Conservation (phyloP, 2,113 vertebrate genomes). For the Poeciliopsis prolifica region DNA sequence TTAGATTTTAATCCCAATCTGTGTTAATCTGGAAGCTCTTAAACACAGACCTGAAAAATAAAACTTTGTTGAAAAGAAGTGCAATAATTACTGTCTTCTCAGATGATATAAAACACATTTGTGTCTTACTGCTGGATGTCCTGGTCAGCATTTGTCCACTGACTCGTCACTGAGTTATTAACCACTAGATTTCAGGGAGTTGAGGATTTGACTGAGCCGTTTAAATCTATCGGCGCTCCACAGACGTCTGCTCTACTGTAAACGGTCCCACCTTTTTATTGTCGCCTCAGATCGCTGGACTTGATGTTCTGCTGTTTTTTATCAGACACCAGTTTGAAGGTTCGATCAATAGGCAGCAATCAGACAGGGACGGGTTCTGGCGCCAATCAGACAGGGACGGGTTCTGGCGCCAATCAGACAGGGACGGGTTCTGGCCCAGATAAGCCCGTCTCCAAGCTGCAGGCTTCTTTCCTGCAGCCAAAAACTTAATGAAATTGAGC, state of each 20-base stretch:
- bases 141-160: background rate
- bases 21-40: background rate
- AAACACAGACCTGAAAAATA: no score
- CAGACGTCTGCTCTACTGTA: conserved; percentile 3
- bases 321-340: conserved; percentile 44
- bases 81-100: no score
- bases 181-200: background rate
- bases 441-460: conserved; percentile 48
- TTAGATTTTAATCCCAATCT: background rate
- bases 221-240: background rate
- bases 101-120: background rate
- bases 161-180: background rate
- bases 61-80: no score
- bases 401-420: no score
- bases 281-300: conserved; percentile 4
- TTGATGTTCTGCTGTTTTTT: conserved; percentile 22
- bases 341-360: conserved; percentile 58
- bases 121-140: background rate
- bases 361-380: no score
- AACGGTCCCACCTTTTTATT: conserved; percentile 8
- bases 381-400: no score
- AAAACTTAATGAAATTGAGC: conserved; percentile 66
- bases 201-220: background rate
- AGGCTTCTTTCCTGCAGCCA: conserved; percentile 43
- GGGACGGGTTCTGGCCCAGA: conserved; percentile 47